Evolutionary conservation across 2,797 vertebrate genomes (phyloP).

Genomic region (Macroramphosus scolopax): DNA sequence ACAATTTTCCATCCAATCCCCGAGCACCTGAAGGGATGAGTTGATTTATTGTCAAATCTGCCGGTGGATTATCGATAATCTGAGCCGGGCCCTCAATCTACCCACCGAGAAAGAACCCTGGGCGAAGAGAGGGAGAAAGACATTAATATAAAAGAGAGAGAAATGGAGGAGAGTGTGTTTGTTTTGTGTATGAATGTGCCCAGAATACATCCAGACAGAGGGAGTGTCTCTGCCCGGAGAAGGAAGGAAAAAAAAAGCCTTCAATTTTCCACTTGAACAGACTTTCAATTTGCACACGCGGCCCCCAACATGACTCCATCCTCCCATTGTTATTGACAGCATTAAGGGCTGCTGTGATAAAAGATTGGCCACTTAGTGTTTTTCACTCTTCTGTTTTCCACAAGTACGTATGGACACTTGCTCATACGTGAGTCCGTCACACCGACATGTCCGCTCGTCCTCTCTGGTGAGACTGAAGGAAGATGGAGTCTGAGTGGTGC

Average conservation of each 20-base stretch:
- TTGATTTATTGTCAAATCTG: constrained; percentile 72
- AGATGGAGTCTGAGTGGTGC: no score
- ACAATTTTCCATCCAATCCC: constrained; percentile 55
- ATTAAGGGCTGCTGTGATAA: constrained; percentile 62
- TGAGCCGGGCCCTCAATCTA: constrained; percentile 52
- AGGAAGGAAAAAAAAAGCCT: constrained; percentile 44
- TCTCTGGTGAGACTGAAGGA: no score
- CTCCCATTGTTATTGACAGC: constrained; percentile 61
- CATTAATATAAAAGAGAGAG: no score
- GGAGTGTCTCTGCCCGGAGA: constrained; percentile 50
- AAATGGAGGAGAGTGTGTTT: constrained; percentile 48
- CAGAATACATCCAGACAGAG: constrained; percentile 42
- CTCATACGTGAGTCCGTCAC: no score
- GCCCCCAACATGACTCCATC: constrained; percentile 45
- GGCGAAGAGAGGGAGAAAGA: constrained; percentile 14
- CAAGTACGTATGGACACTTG: no score
- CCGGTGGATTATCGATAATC: constrained; percentile 74
- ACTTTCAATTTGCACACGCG: constrained; percentile 68
- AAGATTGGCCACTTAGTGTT: constrained; percentile 52
- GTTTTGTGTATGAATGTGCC: constrained; percentile 38
- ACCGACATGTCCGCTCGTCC: no score
- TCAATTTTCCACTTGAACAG: constrained; percentile 71
- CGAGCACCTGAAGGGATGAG: constrained; percentile 58
- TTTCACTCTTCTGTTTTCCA: constrained; percentile 45
- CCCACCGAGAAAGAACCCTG: constrained; percentile 32